A percentile compares a stretch with the other conserved stretches of the same genome.
Conservation (phyloP, 2,888 invertebrate species). For the Periphyllus acericola region DNA sequence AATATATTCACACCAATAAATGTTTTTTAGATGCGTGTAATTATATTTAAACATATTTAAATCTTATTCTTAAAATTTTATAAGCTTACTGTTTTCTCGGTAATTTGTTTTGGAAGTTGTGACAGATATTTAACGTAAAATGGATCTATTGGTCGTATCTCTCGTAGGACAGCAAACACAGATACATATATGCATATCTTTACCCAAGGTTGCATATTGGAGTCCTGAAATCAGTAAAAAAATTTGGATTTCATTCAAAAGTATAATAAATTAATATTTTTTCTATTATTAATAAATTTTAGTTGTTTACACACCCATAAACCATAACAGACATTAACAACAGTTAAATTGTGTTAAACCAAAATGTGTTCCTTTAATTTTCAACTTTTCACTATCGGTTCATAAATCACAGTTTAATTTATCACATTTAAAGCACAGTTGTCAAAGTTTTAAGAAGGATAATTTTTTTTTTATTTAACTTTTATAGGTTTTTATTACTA, state of each 20-base stretch:
- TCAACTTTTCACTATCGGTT: neutral
- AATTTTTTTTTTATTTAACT: too few relatives aligned
- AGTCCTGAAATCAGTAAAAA: conserved; percentile 6
- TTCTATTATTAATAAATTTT: neutral
- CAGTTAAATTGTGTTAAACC: too few relatives aligned
- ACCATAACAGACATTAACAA: neutral
- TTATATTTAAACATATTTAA: too few relatives aligned
- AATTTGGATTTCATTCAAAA: neutral
- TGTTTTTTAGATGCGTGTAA: too few relatives aligned
- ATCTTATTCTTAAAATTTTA: too few relatives aligned
- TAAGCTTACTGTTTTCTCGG: conserved; percentile 57
- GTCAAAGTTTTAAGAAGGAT: too few relatives aligned
- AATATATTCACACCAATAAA: too few relatives aligned
- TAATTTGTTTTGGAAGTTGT: conserved; percentile 52
- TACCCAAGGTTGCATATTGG: conserved; percentile 37
- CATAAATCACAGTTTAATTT: too few relatives aligned
- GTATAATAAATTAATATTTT: neutral
- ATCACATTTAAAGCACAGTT: too few relatives aligned
- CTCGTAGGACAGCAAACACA: conserved; percentile 83
- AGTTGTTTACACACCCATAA: neutral
- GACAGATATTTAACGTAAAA: conserved; percentile 82
- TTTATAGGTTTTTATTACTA: too few relatives aligned
- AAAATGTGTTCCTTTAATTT: neutral
- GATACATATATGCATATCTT: conserved; percentile 70
- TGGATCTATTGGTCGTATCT: conserved; percentile 86